Base-by-base conservation (phyloP, 2,888 invertebrate species). In the Dasysyrphus tricinctus region DNA sequence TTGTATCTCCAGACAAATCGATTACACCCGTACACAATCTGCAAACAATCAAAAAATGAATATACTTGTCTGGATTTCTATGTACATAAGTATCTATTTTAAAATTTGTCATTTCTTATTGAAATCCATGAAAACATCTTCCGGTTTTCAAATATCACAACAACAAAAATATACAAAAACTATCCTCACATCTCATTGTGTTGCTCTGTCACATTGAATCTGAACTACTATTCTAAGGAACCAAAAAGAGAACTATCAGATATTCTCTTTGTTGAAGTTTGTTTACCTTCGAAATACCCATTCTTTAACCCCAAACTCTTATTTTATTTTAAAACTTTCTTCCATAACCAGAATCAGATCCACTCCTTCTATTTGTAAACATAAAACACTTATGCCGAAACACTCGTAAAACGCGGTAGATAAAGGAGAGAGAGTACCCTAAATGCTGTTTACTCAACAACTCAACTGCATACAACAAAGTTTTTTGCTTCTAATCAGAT, bases 311-410 rank as follows among this genome's bases (percentile, higher is more conserved):
- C 14, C 39, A 39, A 59, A 59, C 57, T 16, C 57, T 47, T 47
- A 9, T 47, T 16, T 44, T n/a, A 44, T 42, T n/a, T 44, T 16
- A 0, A 14, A 56, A 56, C 29, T 14, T n/a, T 44, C 9, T 5
- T 19, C n/a, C 51, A 69, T 73, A 63, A 42, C 80, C 24, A 24
- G 24, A 24, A 24, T 3, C 24, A 24, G 24, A 2, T 24, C 24
- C 42, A 29, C 32, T 47, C 42, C 12, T 42, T 29, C 7, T 56
- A n/a, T 47, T 70, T 56, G 80, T 85, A 81, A 74, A 78, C 77
- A 85, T 14, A 74, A 77, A 74, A 77, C 37, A 39, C 5, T 32
- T 32, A 70, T 61, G 34, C 47, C 57, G 47, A 34, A 14, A 24
- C 9, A 61, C n/a, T 61, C 12, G 19, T 11, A 61, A 54, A 57